These are phyloP conservation scores for Hippocampus barbouri DNA, from an alignment of 2,113 vertebrate genomes.

Conservation along the genomic window DNA sequence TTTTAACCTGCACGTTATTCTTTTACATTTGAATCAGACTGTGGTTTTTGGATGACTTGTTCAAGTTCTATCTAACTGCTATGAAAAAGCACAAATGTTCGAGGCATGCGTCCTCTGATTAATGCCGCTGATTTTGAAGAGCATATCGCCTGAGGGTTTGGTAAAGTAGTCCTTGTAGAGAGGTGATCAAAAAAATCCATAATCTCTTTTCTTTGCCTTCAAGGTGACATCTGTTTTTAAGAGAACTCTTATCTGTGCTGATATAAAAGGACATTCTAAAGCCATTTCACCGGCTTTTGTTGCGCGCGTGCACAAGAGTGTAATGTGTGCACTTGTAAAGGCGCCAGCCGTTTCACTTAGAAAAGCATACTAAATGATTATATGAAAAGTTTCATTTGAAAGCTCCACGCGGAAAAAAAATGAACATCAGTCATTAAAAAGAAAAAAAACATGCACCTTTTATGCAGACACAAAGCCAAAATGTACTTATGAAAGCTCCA, in stretches of 20 bases:
- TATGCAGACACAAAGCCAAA: conserved; percentile 3
- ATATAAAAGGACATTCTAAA: conserved; percentile 57
- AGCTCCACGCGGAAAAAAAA: conserved; percentile 14
- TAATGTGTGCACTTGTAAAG: not conserved
- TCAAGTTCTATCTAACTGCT: conserved; percentile 2
- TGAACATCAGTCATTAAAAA: conserved; percentile 11
- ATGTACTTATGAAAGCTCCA: conserved; percentile 15
- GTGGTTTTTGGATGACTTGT: conserved; percentile 3
- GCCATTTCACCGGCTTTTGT: conserved; percentile 51
- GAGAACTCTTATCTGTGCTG: conserved; percentile 53
- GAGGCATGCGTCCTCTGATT: conserved; percentile 13
- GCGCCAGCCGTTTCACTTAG: conserved; percentile 30
- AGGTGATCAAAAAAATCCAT: conserved; percentile 54
- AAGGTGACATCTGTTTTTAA: conserved; percentile 63
- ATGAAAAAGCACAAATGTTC: conserved; percentile 2
- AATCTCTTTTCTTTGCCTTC: conserved; percentile 56
- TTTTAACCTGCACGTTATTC: not conserved
- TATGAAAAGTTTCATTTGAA: conserved; percentile 37
- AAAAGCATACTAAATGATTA: conserved; percentile 34
- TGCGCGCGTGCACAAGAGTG: conserved; percentile 13
- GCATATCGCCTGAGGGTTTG: conserved; percentile 3
- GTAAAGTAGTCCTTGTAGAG: conserved; percentile 26
- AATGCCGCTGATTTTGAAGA: conserved; percentile 20
- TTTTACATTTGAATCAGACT: conserved; percentile 3
- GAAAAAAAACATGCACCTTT: conserved; percentile 10